These are phyloP conservation scores for Crypturellus undulatus DNA, from an alignment of 2,113 vertebrate species.

Conservation along the genomic window DNA sequence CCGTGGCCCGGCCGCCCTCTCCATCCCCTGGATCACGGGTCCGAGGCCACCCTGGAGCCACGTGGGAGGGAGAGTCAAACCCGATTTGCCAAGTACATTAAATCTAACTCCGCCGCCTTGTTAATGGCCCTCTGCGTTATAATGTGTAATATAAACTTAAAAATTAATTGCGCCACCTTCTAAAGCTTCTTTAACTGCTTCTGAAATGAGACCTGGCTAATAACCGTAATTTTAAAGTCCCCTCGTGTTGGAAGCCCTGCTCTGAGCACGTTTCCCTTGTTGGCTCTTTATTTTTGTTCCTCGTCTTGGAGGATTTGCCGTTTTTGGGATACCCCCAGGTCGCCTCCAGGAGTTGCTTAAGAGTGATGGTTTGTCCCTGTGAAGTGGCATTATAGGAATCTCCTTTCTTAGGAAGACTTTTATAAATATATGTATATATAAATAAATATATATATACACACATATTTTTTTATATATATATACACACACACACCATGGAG, in stretches of 20 bases:
- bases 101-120: background rate
- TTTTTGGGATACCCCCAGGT: fast-evolving
- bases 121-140: background rate
- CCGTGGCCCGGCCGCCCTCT: background rate
- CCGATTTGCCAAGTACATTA: background rate
- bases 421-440: too few species aligned
- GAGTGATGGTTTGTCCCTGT: too few species aligned
- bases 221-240: background rate
- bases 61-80: background rate
- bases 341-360: fast-evolving
- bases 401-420: too few species aligned
- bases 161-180: slow-evolving; percentile 45
- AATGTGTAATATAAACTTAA: slow-evolving; percentile 14
- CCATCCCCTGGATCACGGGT: background rate
- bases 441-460: too few species aligned
- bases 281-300: background rate
- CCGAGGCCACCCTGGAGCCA: background rate
- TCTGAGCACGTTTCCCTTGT: background rate
- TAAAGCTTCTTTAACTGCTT: slow-evolving; percentile 23
- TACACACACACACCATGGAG: too few species aligned
- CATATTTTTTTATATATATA: too few species aligned
- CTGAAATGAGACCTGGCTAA: slow-evolving; percentile 6
- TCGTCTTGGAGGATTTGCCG: background rate
- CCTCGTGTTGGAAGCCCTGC: background rate
- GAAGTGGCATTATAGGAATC: too few species aligned